Percentiles rank a stretch among this genome's conserved stretches.
phyloP scores from a whole-genome alignment of 2,797 vertebrate genomes.

The Halcyon badia region DNA sequence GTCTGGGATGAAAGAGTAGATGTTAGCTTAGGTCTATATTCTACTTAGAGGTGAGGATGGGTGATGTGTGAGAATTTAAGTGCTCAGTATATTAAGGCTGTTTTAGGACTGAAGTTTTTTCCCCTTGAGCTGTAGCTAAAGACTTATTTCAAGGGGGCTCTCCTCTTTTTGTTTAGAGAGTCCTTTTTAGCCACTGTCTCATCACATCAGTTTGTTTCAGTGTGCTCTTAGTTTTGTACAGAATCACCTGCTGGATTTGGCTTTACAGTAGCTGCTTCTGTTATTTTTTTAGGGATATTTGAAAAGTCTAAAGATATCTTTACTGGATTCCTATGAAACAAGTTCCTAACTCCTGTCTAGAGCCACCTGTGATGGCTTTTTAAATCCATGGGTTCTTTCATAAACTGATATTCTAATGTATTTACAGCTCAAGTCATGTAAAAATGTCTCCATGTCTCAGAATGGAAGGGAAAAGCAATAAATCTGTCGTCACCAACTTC shows the following conservation, averaged over 20 bases:
- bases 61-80: background rate
- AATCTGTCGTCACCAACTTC: background rate
- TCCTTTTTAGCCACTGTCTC: fast-evolving
- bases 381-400: background rate
- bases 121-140: background rate
- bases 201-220: background rate
- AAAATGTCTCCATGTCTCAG: background rate
- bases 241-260: background rate
- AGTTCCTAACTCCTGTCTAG: background rate
- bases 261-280: background rate
- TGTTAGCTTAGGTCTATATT: background rate
- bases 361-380: background rate
- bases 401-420: background rate
- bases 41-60: background rate
- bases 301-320: background rate
- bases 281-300: background rate
- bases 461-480: background rate
- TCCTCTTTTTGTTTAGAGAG: fast-evolving
- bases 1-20: background rate
- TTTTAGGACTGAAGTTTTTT: background rate
- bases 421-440: background rate
- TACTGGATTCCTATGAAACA: background rate
- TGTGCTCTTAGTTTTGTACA: background rate
- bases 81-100: background rate
- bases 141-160: background rate